Evolutionary conservation across 2,113 vertebrate species (phyloP), one percentile per base, ranked within the genome.

Genomic region (Myanophis thanlyinensis): DNA sequence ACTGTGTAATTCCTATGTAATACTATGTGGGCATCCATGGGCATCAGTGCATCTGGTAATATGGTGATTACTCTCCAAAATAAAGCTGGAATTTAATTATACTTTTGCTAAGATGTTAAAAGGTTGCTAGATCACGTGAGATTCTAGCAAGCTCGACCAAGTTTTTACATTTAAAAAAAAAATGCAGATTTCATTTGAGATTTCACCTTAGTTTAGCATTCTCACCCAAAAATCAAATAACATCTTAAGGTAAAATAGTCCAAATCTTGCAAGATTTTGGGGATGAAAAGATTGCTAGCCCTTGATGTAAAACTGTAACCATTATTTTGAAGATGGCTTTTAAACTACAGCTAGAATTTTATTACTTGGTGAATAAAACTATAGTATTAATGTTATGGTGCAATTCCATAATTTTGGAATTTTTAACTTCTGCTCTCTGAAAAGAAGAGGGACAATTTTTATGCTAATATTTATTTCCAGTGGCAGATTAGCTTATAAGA

Each of bases 401-500:
- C 22, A 30, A 20, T 56, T 85, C 44, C 85, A 23, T 62, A 40
- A 59, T 62, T 18, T 47, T 53, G n/a, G 18, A n/a, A 56, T 18
- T 6, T 87, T 49, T 5, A 62, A 40, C n/a, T 35, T 13, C 12
- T 35, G 11, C 46, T 48, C 87, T 89, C 94, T 96, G 73, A 95
- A 30, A 44, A 0, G 67, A 88, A 30, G 92, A 62, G 89, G 67
- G 93, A 8, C 1, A 2, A 80, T 93, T 96, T 67, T 94, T 94
- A 93, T 86, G 89, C 40, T 94, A n/a, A 40, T 92, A 84, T 35
- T 56, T 23, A 94, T 94, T 30, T 91, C 93, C 91, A 22, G 49
- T n/a, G 62, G 49, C 56, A 84, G 35, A 11, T 67, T 48, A 25
- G 30, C 44, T 93, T 48, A 87, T 91, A 87, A 88, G 48, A 91